Base-by-base conservation (phyloP, 2,888 invertebrate genomes). In the Hemistola chrysoprasaria region DNA sequence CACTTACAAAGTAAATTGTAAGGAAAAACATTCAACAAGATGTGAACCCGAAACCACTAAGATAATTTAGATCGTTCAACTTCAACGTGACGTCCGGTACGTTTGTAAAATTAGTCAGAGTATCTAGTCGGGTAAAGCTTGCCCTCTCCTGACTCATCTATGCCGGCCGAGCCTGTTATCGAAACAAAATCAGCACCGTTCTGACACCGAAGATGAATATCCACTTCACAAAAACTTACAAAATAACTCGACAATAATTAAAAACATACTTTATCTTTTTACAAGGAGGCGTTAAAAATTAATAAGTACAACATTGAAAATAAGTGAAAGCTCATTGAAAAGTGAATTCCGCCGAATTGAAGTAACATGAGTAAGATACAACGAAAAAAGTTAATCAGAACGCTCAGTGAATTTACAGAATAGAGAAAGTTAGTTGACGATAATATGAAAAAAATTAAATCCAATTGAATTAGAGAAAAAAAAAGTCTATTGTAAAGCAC, bases 71-170 rank as follows among this genome's bases (percentile, higher is more conserved):
- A 81, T 73, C 80, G 52, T 83, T 82, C 78, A 80, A 78, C 78
- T 76, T 64, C 64, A 59, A 81, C 85, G 86, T 86, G 86, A 83
- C 79, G 67, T 82, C 83, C 85, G 85, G 74, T 58, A 47, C 40
- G 56, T 61, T 66, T 52, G 53, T 61, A 64, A 66, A 66, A 68
- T 71, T 64, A 62, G 51, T 40, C 51, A 39, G 61, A 73, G 71
- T 71, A 77, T 69, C 64, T 63, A 63, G 60, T 62, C 60, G 53
- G 53, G 38, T 50, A 50, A 39, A 52, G 45, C 49, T 42, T 67
- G 65, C 59, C 68, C 67, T 70, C 68, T 71, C 67, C 64, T 71
- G 67, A 75, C 57, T 70, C 65, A 67, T 68, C 64, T 66, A 40
- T 50, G 54, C 58, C 59, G 62, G 53, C 53, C 62, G 62, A 59